Base-by-base conservation (phyloP, 2,888 invertebrate genomes). In the Coenonympha glycerion region DNA sequence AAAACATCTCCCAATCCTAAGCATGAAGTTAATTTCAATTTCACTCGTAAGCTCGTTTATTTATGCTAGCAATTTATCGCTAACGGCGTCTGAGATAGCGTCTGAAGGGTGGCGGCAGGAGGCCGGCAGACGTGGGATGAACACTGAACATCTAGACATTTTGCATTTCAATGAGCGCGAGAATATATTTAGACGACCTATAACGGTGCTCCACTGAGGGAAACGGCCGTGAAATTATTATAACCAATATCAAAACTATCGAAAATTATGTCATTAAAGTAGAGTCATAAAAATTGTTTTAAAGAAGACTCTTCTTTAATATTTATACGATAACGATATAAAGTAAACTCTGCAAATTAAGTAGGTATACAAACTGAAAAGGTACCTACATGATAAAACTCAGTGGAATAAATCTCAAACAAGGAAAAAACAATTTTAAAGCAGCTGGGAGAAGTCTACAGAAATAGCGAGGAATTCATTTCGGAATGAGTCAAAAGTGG, bases 151-250 rank as follows among this genome's bases (percentile, higher is more conserved):
- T 36, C 34, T 46, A 36, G 28, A 42, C 13, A 41, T 40, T 53
- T 53, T 41, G 52, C 52, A 53, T 53, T 45, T 53, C 31, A 53
- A 53, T 53, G 40, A 19, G 37, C 24, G 18, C 13, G 34, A 33
- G 31, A 21, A 21, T 48, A 24, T 52, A 41, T 51, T 40, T 51
- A 40, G 26, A 31, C 13, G 39, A 37, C 26, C 44, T 37, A 37
- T 50, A 50, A 50, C 50, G 39, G 45, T 45, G 16, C 6, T n/a
- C 18, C 16, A 15, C 33, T 22, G 13, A 13, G n/a, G 26, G 18
- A 31, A 34, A 16, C 22, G 22, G 8, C 15, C 8, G 22, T 15
- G 37, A 22, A 39, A 22, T 18, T 18, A 34, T n/a, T 9, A n/a
- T 6, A 9, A 18, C 9, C 19, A 2, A 33, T 9, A 16, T 33